Percentiles rank a stretch among this genome's conserved stretches.
These are phyloP conservation scores for Chromoteleia sp. DNA, from an alignment of 2,888 invertebrate genomes.

Conservation along the genomic window DNA sequence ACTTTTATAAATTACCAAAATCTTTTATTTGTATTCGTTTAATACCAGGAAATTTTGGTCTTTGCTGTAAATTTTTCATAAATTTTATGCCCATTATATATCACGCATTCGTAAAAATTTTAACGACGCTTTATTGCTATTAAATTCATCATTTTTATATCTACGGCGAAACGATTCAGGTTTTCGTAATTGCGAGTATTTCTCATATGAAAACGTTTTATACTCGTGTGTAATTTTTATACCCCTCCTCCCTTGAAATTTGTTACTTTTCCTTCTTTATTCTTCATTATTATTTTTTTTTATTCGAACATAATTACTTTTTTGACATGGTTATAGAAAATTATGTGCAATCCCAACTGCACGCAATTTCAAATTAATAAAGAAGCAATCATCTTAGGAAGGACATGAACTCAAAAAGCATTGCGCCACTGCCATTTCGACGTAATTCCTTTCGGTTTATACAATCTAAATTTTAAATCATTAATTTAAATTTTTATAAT, in stretches of 20 bases:
- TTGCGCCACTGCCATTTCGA: constrained; percentile 11
- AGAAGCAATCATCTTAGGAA: constrained; percentile 36
- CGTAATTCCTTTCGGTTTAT: too few relatives aligned
- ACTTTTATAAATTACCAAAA: not conserved
- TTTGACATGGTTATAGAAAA: constrained; percentile 22
- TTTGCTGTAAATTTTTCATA: not conserved
- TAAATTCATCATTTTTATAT: constrained; percentile 35
- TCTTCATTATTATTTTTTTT: constrained; percentile 7
- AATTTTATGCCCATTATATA: not conserved
- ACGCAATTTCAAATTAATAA: constrained; percentile 32
- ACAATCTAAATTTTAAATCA: too few relatives aligned
- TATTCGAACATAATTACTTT: constrained; percentile 17
- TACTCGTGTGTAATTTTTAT: constrained; percentile 16
- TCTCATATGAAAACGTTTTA: constrained; percentile 14
- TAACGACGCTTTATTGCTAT: constrained; percentile 18
- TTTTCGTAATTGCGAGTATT: constrained; percentile 43
- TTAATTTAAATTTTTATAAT: too few relatives aligned
- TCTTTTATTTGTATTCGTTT: too few relatives aligned
- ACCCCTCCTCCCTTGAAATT: not conserved
- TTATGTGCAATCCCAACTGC: constrained; percentile 13
- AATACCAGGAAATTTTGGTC: too few relatives aligned
- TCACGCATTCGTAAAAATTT: not conserved
- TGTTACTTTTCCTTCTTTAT: not conserved
- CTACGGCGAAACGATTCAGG: constrained; percentile 17
- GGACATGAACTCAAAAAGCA: constrained; percentile 20